phyloP scores from a whole-genome alignment of 2,113 vertebrate species.

The Ptychochromis oligacanthus region DNA sequence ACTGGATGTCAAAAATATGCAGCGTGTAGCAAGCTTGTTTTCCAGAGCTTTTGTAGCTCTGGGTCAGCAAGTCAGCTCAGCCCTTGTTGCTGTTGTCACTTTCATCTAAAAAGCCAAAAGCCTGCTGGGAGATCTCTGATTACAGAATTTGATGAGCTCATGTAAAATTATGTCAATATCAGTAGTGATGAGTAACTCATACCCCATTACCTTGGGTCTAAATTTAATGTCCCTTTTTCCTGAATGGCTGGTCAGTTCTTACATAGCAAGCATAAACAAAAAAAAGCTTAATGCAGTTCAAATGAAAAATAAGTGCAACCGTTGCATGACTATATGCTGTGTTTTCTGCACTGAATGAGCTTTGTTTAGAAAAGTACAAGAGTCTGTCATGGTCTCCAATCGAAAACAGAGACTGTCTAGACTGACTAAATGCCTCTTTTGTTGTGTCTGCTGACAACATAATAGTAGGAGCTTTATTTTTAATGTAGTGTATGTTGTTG shows the following conservation, averaged over 20 bases:
- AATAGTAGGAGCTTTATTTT: not conserved
- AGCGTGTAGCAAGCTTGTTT: not conserved
- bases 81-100: constrained; percentile 10
- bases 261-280: not conserved
- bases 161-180: not conserved
- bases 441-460: constrained; percentile 13
- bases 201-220: not conserved
- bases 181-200: not conserved
- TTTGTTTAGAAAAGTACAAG: constrained; percentile 16
- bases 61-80: not conserved
- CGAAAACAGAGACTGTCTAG: constrained; percentile 45
- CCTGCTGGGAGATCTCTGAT: constrained; percentile 27
- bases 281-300: no score
- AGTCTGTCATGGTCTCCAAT: constrained; percentile 26
- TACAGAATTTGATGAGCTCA: constrained; percentile 35
- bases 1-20: constrained; percentile 10
- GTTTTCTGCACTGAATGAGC: not conserved
- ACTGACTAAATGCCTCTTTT: constrained; percentile 33
- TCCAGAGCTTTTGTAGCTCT: not conserved
- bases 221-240: not conserved
- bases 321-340: not conserved
- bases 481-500: not conserved
- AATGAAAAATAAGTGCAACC: no score
- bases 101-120: not conserved
- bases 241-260: not conserved